Conservation (phyloP, 2,797 vertebrate species). For the Petrocephalus sullivani region DNA sequence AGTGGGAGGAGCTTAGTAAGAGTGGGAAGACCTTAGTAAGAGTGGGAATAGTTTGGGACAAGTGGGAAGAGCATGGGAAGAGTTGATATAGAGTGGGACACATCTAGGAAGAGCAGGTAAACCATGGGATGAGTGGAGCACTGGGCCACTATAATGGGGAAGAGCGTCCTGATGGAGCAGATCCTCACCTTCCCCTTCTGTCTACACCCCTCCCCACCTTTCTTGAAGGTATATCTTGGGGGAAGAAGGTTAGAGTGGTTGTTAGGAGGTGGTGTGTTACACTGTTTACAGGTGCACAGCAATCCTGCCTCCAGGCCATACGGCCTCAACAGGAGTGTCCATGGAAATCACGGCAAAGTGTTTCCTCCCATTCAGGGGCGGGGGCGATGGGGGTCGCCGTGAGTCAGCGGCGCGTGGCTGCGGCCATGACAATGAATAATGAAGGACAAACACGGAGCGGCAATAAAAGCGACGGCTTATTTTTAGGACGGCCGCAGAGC, state of each 20-base stretch:
- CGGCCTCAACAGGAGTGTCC: background rate
- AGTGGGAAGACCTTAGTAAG: background rate
- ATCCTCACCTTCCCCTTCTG: background rate
- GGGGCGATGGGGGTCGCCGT: background rate
- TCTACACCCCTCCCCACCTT: background rate
- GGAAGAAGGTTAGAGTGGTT: background rate
- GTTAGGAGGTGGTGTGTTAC: background rate
- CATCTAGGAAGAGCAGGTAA: background rate
- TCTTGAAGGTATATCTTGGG: background rate
- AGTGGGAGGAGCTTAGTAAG: background rate
- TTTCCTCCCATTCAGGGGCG: background rate
- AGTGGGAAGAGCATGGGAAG: background rate
- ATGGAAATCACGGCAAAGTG: background rate
- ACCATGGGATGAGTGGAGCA: background rate
- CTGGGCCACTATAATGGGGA: background rate
- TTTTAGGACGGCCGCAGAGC: background rate
- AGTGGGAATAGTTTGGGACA: background rate
- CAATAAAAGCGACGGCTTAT: slow-evolving; percentile 5
- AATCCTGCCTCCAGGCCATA: background rate
- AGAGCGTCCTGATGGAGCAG: background rate
- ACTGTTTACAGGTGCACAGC: background rate
- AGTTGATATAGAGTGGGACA: background rate
- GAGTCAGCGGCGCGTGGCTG: background rate
- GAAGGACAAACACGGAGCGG: background rate
- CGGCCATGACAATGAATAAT: background rate